These are phyloP conservation scores for Ailurus styani DNA, from an alignment of 2,113 vertebrate species.

Conservation along the genomic window DNA sequence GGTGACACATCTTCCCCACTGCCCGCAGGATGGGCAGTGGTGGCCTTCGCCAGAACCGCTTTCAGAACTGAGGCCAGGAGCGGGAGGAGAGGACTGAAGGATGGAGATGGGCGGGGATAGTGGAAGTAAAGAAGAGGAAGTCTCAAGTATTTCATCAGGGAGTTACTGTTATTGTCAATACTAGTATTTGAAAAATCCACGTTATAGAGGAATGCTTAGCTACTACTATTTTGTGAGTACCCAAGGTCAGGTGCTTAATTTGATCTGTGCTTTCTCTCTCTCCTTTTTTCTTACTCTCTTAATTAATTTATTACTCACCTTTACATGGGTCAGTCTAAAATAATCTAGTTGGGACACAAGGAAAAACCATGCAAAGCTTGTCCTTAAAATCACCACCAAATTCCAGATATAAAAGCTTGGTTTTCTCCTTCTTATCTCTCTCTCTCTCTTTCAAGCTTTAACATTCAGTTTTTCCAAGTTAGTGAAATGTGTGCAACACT, in stretches of 20 bases:
- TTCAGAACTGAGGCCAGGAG: not conserved
- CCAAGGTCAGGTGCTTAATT: not conserved
- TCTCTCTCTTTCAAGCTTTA: not conserved
- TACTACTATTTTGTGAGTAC: not conserved
- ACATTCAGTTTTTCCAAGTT: not conserved
- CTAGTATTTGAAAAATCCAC: not conserved
- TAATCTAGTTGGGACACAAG: not conserved
- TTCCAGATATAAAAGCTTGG: not conserved
- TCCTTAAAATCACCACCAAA: not conserved
- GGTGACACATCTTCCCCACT: not conserved
- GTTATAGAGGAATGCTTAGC: not conserved
- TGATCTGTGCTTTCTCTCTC: not conserved
- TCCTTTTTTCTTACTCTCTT: not conserved
- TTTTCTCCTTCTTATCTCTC: not conserved
- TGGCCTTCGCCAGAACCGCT: not conserved
- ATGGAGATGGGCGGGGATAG: not conserved
- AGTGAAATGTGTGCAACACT: not conserved
- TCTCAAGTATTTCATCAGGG: not conserved
- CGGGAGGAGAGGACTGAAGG: not conserved
- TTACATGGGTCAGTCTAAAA: not conserved
- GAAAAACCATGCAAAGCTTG: not conserved
- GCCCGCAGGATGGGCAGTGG: not conserved
- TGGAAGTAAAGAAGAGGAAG: not conserved
- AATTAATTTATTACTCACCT: not conserved
- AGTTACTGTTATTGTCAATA: not conserved